Evolutionary conservation across 1,140 invertebrate genomes (phyloP).

Genomic region (Lanistes nyassanus): DNA sequence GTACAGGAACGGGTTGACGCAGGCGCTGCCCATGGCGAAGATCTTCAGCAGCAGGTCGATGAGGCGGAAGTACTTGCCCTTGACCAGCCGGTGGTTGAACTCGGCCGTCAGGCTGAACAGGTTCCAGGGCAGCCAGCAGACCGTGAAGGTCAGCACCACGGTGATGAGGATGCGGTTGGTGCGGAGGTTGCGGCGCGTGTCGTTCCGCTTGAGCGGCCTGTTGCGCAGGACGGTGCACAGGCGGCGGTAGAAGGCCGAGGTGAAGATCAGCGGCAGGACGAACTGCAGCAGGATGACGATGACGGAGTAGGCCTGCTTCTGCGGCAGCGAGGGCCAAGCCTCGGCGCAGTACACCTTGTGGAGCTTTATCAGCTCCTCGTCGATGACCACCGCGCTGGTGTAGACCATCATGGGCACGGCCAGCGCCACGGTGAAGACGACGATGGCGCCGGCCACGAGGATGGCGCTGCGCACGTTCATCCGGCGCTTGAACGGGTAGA

Average conservation of each 20-base stretch:
- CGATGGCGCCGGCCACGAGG: slow-evolving; percentile 43
- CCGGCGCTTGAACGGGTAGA: slow-evolving; percentile 70
- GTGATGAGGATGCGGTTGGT: slow-evolving; percentile 90
- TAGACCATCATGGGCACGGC: slow-evolving; percentile 60
- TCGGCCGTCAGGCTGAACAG: slow-evolving; percentile 56
- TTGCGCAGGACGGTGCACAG: slow-evolving; percentile 59
- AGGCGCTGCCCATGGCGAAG: slow-evolving; percentile 78
- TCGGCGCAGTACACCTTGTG: slow-evolving; percentile 58
- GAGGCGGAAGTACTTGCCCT: slow-evolving; percentile 51
- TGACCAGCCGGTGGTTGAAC: slow-evolving; percentile 45
- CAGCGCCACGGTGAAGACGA: slow-evolving; percentile 49
- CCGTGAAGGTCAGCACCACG: slow-evolving; percentile 93
- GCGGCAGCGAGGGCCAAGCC: slow-evolving; percentile 47
- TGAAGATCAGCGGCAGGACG: slow-evolving; percentile 54
- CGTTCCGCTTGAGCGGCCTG: slow-evolving; percentile 54
- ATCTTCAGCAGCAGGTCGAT: slow-evolving; percentile 61
- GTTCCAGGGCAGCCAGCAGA: slow-evolving; percentile 75
- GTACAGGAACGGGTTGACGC: slow-evolving; percentile 85
- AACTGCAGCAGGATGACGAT: slow-evolving; percentile 60
- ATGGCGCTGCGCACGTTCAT: slow-evolving; percentile 56
- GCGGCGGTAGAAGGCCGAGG: slow-evolving; percentile 54
- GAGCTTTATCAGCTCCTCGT: slow-evolving; percentile 34
- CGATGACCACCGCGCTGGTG: slow-evolving; percentile 42
- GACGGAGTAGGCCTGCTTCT: slow-evolving; percentile 48
- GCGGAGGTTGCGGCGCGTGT: slow-evolving; percentile 74